These are phyloP conservation scores for Raja brachyura DNA, from an alignment of 2,113 vertebrate genomes.

Conservation along the genomic window DNA sequence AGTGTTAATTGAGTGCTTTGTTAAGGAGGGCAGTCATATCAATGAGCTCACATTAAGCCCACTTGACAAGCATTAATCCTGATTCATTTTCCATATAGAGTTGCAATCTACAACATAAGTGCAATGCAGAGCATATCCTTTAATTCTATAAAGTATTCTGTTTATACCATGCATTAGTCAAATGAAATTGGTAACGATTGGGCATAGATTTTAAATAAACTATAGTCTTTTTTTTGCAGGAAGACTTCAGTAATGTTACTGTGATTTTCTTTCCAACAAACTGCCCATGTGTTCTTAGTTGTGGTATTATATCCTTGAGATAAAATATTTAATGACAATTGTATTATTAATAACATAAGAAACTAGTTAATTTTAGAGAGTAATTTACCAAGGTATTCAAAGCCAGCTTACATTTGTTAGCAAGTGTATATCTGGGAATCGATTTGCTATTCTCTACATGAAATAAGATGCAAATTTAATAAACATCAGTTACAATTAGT, in stretches of 20 bases:
- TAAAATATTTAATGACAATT: not conserved
- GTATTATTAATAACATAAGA: not conserved
- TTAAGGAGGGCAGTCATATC: not conserved
- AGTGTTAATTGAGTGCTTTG: not conserved
- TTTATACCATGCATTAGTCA: not conserved
- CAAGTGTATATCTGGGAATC: not conserved
- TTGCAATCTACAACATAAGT: not conserved
- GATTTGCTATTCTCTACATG: not conserved
- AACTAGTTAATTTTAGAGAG: not conserved
- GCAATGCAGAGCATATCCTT: not conserved
- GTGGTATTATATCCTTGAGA: not conserved
- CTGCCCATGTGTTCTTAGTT: slow-evolving; percentile 5
- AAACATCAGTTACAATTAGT: not conserved
- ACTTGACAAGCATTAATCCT: not conserved
- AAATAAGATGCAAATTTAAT: slow-evolving; percentile 11
- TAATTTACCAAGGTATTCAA: not conserved
- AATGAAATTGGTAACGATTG: not conserved
- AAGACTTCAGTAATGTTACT: not conserved
- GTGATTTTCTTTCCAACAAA: not conserved
- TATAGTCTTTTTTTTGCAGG: not conserved
- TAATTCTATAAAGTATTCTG: not conserved
- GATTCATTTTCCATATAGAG: not conserved
- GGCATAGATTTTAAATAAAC: not conserved
- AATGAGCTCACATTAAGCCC: not conserved
- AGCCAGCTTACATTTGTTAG: not conserved